phyloP scores from a whole-genome alignment of 2,888 invertebrate species.

The Monochamus alternatus region DNA sequence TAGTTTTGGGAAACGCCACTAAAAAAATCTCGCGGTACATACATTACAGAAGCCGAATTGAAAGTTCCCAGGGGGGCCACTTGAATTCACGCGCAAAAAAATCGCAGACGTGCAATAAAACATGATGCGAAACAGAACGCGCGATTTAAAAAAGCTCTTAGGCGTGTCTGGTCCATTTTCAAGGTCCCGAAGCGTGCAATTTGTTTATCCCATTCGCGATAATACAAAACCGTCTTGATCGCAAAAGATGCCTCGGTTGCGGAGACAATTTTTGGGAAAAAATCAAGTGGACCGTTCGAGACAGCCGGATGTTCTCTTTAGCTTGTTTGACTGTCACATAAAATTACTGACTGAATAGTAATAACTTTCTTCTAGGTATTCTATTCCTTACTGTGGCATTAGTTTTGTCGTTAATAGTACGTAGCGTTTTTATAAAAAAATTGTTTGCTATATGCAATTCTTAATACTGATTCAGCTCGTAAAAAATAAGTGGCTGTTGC shows the following conservation, averaged over 20 bases:
- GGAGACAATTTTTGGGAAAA: no score
- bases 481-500: no score
- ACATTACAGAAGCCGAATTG: background rate
- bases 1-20: background rate
- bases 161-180: conserved; percentile 32
- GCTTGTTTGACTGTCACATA: no score
- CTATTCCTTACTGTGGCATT: background rate
- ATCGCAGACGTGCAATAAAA: conserved; percentile 30
- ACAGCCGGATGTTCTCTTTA: no score
- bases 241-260: no score
- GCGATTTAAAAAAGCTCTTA: conserved; percentile 24
- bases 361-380: no score
- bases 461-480: no score
- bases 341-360: no score
- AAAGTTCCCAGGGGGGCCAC: conserved; percentile 16
- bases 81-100: conserved; percentile 16
- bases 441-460: background rate
- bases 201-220: background rate
- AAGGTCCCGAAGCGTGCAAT: conserved; percentile 19
- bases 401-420: background rate
- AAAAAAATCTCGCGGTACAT: background rate
- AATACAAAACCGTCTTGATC: no score
- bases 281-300: no score
- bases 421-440: background rate
- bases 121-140: conserved; percentile 24